These are phyloP conservation scores for Leucophenga varia DNA, from an alignment of 1,140 invertebrate species.

Conservation along the genomic window DNA sequence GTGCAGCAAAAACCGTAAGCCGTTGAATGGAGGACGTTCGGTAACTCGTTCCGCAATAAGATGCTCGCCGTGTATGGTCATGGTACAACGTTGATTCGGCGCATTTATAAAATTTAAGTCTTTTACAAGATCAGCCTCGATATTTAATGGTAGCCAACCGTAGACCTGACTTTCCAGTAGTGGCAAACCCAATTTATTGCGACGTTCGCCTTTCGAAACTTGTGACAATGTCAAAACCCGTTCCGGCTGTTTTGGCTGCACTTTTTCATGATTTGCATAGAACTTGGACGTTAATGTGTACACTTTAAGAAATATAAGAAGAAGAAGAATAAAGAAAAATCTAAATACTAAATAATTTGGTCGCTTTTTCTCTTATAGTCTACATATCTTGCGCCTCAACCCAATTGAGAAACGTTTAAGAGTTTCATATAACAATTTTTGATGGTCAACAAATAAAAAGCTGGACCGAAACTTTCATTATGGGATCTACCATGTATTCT, in stretches of 20 bases:
- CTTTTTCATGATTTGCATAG: conserved; percentile 34
- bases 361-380: background rate
- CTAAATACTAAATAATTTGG: background rate
- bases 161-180: conserved; percentile 39
- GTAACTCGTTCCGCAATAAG: conserved; percentile 39
- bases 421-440: too few species aligned
- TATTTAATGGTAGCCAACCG: conserved; percentile 37
- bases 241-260: conserved; percentile 13
- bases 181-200: conserved; percentile 19
- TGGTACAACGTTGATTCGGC: conserved; percentile 39
- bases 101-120: conserved; percentile 43
- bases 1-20: conserved; percentile 40
- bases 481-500: too few species aligned
- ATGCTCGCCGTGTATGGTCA: conserved; percentile 43
- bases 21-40: conserved; percentile 41
- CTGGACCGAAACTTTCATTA: too few species aligned
- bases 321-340: background rate
- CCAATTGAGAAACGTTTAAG: too few species aligned
- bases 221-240: conserved; percentile 14
- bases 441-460: too few species aligned
- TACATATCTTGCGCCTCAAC: too few species aligned
- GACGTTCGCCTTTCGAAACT: conserved; percentile 18
- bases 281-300: conserved; percentile 41
- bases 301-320: conserved; percentile 22
- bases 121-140: conserved; percentile 8